Evolutionary conservation across 2,113 vertebrate species (phyloP).

Genomic region (Sisor rabdophorus): DNA sequence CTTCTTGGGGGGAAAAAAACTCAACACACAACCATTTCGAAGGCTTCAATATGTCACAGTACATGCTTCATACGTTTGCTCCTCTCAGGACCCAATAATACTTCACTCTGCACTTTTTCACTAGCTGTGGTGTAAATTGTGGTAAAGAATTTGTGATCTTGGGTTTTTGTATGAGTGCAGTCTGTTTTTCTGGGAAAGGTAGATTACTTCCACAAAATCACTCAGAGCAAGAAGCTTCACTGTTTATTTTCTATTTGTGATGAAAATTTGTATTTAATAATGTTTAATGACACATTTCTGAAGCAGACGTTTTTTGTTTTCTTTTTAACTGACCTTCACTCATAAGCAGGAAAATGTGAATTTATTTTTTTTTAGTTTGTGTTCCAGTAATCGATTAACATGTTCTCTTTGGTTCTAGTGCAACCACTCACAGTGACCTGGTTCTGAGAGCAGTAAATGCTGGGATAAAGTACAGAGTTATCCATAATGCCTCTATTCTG

Average conservation of each 20-base stretch:
- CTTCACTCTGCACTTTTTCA: background rate
- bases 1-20: no score
- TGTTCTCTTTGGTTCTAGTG: slow-evolving; percentile 67
- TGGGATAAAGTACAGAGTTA: slow-evolving; percentile 83
- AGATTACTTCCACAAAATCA: slow-evolving; percentile 49
- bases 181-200: slow-evolving; percentile 43
- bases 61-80: background rate
- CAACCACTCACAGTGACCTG: slow-evolving; percentile 95
- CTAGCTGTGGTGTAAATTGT: background rate
- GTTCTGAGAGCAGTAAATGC: slow-evolving; percentile 83
- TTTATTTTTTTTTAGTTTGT: background rate
- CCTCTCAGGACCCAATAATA: background rate
- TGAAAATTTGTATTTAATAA: slow-evolving; percentile 40
- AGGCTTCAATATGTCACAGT: no score
- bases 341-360: background rate
- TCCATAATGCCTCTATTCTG: slow-evolving; percentile 97
- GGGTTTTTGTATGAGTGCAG: background rate
- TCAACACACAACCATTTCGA: no score
- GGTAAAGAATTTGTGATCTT: background rate
- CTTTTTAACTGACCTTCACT: background rate
- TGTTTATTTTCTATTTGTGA: slow-evolving; percentile 33
- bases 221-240: background rate
- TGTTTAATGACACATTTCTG: slow-evolving; percentile 47
- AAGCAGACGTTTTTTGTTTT: slow-evolving; percentile 16
- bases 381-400: background rate